Evolutionary conservation across 2,797 vertebrate species (phyloP).

Genomic region (Anas flavirostris): DNA sequence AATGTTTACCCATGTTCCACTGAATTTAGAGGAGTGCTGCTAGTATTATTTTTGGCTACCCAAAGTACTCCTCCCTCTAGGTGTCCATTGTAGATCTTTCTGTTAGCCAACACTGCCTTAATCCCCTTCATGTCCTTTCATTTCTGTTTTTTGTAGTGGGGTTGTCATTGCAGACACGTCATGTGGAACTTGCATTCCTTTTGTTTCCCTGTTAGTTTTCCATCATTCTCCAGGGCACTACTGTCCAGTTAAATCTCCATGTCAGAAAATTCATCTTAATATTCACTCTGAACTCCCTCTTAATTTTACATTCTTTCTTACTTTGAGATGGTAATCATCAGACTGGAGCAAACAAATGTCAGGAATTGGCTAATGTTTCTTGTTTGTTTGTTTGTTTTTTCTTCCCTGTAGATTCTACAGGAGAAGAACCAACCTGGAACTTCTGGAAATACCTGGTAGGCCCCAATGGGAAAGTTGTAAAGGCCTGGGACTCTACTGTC

Average conservation of each 20-base stretch:
- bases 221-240: not conserved
- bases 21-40: not conserved
- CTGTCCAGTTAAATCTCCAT: not conserved
- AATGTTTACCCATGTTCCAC: not conserved
- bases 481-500: slow-evolving; percentile 90
- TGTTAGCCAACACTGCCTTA: not conserved
- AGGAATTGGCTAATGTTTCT: not conserved
- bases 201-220: not conserved
- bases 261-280: slow-evolving; percentile 19
- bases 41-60: not conserved
- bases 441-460: slow-evolving; percentile 97
- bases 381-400: not conserved
- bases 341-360: not conserved
- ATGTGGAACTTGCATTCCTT: not conserved
- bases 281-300: not conserved
- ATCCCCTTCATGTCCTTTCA: not conserved
- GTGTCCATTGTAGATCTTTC: not conserved
- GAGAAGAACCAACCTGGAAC: slow-evolving; percentile 95
- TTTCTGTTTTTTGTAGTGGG: not conserved
- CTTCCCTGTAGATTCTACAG: slow-evolving; percentile 81
- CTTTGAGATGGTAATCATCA: not conserved
- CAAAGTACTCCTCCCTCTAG: not conserved
- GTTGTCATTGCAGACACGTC: not conserved
- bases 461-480: slow-evolving; percentile 88
- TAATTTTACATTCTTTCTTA: slow-evolving; percentile 21